phyloP scores from a whole-genome alignment of 2,113 vertebrate genomes.

The Sisor rabdophorus region DNA sequence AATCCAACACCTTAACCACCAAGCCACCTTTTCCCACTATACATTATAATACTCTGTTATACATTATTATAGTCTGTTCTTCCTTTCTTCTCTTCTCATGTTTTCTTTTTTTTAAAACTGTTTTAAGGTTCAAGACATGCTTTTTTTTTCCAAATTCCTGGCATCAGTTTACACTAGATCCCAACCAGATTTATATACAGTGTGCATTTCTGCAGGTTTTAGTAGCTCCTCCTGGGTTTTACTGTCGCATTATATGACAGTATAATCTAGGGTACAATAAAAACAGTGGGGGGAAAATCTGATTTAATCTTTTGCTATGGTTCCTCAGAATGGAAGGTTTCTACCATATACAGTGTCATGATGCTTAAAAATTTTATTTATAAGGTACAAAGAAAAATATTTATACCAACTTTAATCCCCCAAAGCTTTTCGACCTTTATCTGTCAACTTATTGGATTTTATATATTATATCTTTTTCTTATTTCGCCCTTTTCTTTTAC shows the following conservation, averaged over 20 bases:
- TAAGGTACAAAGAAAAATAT: not conserved
- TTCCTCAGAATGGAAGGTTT: not conserved
- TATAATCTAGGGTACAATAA: not conserved
- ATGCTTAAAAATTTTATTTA: too few relatives aligned
- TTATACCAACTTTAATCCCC: not conserved
- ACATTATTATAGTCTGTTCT: not conserved
- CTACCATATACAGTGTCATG: not conserved
- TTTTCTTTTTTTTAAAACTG: not conserved
- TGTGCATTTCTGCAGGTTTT: not conserved
- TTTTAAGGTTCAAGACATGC: not conserved
- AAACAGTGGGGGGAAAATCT: not conserved
- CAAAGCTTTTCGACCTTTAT: not conserved
- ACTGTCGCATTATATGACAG: not conserved
- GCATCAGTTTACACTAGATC: not conserved
- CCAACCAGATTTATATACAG: not conserved
- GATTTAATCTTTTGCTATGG: conserved; percentile 5
- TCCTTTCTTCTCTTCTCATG: not conserved
- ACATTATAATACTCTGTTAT: too few relatives aligned
- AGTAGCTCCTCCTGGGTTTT: not conserved
- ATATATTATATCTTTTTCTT: too few relatives aligned
- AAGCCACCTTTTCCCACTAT: too few relatives aligned
- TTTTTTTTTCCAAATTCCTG: too few relatives aligned
- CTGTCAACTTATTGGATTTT: not conserved
- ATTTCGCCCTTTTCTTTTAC: too few relatives aligned
- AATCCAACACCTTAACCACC: too few relatives aligned